These are phyloP conservation scores for Phenganax marumi DNA, from an alignment of 92 coral and sea anemone genomes.

Conservation along the genomic window DNA sequence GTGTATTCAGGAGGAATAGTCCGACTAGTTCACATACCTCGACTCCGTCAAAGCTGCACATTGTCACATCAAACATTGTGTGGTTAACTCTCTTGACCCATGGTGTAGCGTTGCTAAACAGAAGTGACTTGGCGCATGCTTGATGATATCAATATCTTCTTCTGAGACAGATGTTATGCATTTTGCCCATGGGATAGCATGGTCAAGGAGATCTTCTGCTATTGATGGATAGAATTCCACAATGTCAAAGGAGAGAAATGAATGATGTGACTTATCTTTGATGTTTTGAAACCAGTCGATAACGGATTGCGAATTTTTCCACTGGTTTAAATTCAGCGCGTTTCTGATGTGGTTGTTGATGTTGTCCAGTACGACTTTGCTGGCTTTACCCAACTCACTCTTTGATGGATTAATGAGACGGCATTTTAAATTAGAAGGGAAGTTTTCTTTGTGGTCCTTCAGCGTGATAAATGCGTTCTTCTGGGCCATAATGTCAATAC, in stretches of 20 bases:
- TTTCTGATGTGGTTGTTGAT: too few species aligned
- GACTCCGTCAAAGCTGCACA: too few species aligned
- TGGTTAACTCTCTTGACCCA: too few species aligned
- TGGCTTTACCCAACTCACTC: conserved; percentile 29
- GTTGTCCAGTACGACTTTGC: conserved; percentile 9
- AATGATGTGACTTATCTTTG: too few species aligned
- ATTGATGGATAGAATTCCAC: too few species aligned
- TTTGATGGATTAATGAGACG: too few species aligned
- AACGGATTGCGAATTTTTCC: neutral
- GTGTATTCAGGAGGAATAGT: conserved; percentile 23
- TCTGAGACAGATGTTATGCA: conserved; percentile 1
- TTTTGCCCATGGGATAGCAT: conserved; percentile 18
- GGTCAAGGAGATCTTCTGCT: conserved; percentile 32
- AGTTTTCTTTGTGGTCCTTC: conserved; percentile 26
- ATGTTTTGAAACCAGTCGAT: too few species aligned
- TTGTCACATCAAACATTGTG: conserved; percentile 26
- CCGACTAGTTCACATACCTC: conserved; percentile 39
- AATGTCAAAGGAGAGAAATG: too few species aligned
- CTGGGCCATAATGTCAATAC: too few species aligned
- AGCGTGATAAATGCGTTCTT: too few species aligned
- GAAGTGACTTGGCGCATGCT: conserved; percentile 38
- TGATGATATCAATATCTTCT: conserved; percentile 5
- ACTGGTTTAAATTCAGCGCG: neutral
- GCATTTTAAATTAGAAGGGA: conserved; percentile 12
- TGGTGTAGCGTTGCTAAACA: conserved; percentile 14